phyloP scores from a whole-genome alignment of 1,140 invertebrate species.

The Drosophila bipectinata region DNA sequence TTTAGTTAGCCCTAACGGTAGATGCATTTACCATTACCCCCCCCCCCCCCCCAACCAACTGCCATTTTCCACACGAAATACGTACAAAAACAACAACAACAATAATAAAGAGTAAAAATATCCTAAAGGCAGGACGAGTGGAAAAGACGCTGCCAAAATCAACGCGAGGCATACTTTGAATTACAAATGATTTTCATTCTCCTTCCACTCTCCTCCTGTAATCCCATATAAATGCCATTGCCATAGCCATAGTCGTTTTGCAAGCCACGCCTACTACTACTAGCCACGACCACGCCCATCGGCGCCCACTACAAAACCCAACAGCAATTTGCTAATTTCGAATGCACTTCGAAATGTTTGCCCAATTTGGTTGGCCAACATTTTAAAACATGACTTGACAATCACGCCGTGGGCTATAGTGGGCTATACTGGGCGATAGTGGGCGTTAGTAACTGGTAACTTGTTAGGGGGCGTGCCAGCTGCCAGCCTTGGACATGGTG shows the following conservation, averaged over 20 bases:
- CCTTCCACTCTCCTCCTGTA: neutral
- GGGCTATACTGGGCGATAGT: neutral
- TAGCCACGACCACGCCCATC: neutral
- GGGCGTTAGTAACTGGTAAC: constrained; percentile 13
- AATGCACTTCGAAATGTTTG: constrained; percentile 76
- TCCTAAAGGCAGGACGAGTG: constrained; percentile 5
- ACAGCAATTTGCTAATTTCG: constrained; percentile 73
- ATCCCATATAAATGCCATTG: constrained; percentile 41
- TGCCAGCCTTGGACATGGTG: constrained; percentile 26
- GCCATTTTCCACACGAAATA: neutral
- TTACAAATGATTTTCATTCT: constrained; percentile 69
- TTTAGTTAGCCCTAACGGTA: neutral
- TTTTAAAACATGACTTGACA: constrained; percentile 80
- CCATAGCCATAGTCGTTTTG: neutral
- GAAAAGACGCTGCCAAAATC: constrained; percentile 57
- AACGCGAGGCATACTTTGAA: constrained; percentile 70
- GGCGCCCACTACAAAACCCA: neutral
- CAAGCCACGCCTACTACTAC: constrained; percentile 31
- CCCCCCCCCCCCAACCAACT: neutral
- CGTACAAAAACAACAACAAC: neutral
- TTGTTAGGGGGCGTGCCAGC: constrained; percentile 45
- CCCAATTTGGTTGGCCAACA: constrained; percentile 79
- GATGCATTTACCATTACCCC: neutral
- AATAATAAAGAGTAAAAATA: neutral
- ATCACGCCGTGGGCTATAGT: constrained; percentile 56